Evolutionary conservation across 2,888 invertebrate species (phyloP).

Genomic region (Cartodere bifasciata): DNA sequence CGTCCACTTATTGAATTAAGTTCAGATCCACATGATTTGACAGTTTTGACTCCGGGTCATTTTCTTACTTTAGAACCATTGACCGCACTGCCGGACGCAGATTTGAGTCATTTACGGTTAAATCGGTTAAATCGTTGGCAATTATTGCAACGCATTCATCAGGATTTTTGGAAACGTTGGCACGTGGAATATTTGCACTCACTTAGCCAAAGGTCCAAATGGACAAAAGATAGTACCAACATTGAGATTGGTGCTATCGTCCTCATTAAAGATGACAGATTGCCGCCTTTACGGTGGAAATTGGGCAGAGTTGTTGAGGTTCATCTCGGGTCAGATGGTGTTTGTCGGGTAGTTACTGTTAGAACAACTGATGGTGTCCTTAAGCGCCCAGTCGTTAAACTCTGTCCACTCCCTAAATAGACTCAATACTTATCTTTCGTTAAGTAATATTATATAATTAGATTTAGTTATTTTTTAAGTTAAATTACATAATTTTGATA

Average conservation of each 20-base stretch:
- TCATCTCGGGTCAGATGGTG: not conserved
- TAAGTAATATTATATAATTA: too few species aligned
- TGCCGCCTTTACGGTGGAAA: not conserved
- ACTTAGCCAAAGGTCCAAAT: not conserved
- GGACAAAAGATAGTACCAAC: not conserved
- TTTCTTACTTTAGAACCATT: constrained; percentile 15
- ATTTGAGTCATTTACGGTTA: constrained; percentile 3
- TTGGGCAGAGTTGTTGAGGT: not conserved
- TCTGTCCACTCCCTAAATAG: constrained; percentile 1
- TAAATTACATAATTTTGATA: too few species aligned
- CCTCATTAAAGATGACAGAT: not conserved
- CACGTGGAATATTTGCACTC: not conserved
- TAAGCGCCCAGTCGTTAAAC: not conserved
- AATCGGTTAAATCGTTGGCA: constrained; percentile 6
- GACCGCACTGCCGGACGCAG: constrained; percentile 9
- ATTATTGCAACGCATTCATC: constrained; percentile 1
- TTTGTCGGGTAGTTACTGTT: not conserved
- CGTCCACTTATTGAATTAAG: constrained; percentile 19
- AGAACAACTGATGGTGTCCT: not conserved
- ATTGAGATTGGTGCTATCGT: not conserved
- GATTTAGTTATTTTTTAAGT: too few species aligned
- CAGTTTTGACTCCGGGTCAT: constrained; percentile 18
- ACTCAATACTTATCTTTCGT: too few species aligned
- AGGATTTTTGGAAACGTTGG: constrained; percentile 7
- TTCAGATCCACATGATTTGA: constrained; percentile 17